phyloP scores from a whole-genome alignment of 2,113 vertebrate genomes.

The Neopipo cinnamomea region DNA sequence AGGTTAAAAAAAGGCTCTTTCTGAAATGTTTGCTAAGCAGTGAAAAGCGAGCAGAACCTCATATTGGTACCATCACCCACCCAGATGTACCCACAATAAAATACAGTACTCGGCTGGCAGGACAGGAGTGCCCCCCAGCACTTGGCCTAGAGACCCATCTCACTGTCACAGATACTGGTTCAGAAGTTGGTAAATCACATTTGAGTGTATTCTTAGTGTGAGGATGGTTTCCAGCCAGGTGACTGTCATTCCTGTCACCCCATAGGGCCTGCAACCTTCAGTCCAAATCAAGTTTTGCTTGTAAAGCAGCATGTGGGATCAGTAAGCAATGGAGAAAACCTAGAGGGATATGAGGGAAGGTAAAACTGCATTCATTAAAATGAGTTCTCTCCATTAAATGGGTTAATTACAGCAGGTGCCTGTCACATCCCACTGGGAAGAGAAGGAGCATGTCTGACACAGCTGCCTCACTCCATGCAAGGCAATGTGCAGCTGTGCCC shows the following conservation, averaged over 20 bases:
- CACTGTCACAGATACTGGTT: neutral
- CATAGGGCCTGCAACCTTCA: neutral
- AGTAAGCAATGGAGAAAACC: neutral
- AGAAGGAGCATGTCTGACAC: neutral
- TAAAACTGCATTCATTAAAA: neutral
- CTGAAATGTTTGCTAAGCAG: neutral
- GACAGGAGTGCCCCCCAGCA: neutral
- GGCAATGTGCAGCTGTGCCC: accelerated
- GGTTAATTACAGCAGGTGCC: neutral
- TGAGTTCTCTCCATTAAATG: neutral
- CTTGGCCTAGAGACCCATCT: neutral
- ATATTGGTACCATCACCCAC: accelerated
- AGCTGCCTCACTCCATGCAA: neutral
- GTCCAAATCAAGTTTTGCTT: neutral
- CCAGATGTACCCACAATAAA: neutral
- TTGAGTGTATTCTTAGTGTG: neutral
- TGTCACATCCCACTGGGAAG: neutral
- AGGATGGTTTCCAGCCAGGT: neutral
- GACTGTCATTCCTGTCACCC: neutral
- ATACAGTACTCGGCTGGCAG: neutral
- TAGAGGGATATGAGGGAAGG: neutral
- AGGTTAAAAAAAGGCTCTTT: neutral
- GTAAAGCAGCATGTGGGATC: neutral
- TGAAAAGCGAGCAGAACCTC: neutral
- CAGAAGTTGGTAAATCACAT: neutral